These are phyloP conservation scores for Eupithecia exiguata DNA, from an alignment of 2,888 invertebrate genomes.

Conservation along the genomic window DNA sequence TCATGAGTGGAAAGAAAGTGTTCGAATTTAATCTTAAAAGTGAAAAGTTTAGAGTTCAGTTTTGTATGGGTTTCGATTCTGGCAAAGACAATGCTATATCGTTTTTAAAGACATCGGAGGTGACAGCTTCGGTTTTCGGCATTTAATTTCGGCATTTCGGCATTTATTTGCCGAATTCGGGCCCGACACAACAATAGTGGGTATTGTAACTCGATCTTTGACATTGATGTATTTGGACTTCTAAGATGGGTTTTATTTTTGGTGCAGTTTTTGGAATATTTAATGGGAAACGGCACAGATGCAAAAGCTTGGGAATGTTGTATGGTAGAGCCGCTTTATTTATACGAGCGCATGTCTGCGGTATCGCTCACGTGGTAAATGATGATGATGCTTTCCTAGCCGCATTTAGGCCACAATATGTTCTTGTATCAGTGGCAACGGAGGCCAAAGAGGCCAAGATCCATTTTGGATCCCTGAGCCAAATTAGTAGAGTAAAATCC, in stretches of 20 bases:
- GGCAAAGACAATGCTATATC: slow-evolving; percentile 73
- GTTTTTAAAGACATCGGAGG: slow-evolving; percentile 77
- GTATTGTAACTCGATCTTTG: slow-evolving; percentile 60
- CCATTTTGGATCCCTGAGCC: too few relatives aligned
- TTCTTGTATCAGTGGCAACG: too few relatives aligned
- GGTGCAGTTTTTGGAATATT: slow-evolving; percentile 20
- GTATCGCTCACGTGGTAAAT: not conserved
- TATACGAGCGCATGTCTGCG: not conserved
- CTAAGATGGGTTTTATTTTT: slow-evolving; percentile 40
- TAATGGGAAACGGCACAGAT: not conserved
- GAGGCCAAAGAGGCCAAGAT: too few relatives aligned
- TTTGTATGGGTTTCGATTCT: slow-evolving; percentile 17
- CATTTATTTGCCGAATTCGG: slow-evolving; percentile 75
- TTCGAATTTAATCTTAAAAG: not conserved
- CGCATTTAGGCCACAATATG: too few relatives aligned
- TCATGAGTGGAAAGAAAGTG: not conserved
- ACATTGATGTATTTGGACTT: slow-evolving; percentile 70
- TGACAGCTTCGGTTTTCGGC: slow-evolving; percentile 71
- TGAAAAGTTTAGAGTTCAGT: not conserved
- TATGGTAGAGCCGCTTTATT: not conserved
- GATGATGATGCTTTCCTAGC: too few relatives aligned
- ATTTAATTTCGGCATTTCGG: slow-evolving; percentile 75
- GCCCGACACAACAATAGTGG: slow-evolving; percentile 71
- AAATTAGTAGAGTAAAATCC: not conserved
- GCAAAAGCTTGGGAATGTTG: not conserved